phyloP scores from a whole-genome alignment of 2,797 vertebrate species.

The Hyperoplus immaculatus region DNA sequence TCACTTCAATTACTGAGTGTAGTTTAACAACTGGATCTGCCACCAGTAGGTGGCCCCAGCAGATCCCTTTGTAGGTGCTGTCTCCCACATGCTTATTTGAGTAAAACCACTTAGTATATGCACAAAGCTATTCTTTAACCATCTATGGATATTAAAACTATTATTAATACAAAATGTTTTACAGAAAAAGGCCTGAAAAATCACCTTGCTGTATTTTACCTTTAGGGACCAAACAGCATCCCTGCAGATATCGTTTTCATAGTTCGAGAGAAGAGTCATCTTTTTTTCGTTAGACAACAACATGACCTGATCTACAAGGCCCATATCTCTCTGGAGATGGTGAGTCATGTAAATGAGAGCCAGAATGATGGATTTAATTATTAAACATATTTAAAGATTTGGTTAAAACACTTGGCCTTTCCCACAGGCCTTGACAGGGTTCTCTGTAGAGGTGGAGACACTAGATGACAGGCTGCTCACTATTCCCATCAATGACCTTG shows the following conservation, averaged over 20 bases:
- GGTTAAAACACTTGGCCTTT: not conserved
- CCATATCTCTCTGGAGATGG: conserved; percentile 90
- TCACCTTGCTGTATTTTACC: conserved; percentile 23
- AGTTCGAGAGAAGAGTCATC: conserved; percentile 91
- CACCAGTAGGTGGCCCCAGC: conserved; percentile 42
- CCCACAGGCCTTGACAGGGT: conserved; percentile 91
- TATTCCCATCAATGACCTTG: conserved; percentile 93
- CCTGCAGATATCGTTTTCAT: conserved; percentile 94
- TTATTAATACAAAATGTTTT: no score
- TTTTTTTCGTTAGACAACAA: conserved; percentile 83
- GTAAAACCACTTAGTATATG: not conserved
- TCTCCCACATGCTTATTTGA: not conserved
- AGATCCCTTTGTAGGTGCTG: conserved; percentile 6
- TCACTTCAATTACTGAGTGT: not conserved
- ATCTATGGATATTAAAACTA: not conserved
- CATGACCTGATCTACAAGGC: conserved; percentile 87
- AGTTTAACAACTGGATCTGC: not conserved
- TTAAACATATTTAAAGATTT: not conserved
- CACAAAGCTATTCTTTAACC: not conserved
- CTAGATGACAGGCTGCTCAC: conserved; percentile 91
- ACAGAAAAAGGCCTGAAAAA: not conserved
- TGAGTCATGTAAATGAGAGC: conserved; percentile 66
- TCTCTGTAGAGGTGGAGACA: conserved; percentile 90
- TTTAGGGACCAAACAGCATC: conserved; percentile 92
- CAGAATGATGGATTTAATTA: not conserved